Evolutionary conservation across 2,888 invertebrate species (phyloP).

Genomic region (Campoplex nolae): DNA sequence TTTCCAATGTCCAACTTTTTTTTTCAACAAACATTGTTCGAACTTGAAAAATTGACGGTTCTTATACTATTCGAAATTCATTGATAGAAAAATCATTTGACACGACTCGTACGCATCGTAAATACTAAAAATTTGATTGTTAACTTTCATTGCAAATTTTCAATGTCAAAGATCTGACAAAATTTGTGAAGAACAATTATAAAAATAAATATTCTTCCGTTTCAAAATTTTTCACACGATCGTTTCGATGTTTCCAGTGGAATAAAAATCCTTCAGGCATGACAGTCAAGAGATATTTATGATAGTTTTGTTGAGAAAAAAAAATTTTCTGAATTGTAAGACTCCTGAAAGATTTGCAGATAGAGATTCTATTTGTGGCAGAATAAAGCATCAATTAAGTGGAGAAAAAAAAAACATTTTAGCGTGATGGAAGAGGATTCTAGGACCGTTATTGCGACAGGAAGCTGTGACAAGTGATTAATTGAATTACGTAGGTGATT

Average conservation of each 20-base stretch:
- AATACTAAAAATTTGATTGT: background rate
- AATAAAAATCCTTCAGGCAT: conserved; percentile 14
- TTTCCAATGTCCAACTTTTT: background rate
- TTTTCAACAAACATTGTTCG: background rate
- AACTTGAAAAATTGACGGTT: background rate
- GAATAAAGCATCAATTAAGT: conserved; percentile 34
- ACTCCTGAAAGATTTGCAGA: background rate
- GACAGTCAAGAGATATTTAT: background rate
- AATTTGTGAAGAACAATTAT: too few relatives aligned
- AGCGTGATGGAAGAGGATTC: conserved; percentile 7
- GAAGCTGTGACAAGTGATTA: conserved; percentile 40
- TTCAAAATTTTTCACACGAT: background rate
- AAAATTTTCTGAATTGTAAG: conserved; percentile 16
- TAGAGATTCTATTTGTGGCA: conserved; percentile 6
- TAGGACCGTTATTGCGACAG: conserved; percentile 22
- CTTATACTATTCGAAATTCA: background rate
- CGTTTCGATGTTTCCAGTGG: background rate
- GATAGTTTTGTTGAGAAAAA: background rate
- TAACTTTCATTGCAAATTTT: background rate
- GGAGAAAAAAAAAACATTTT: background rate
- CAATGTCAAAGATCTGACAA: background rate
- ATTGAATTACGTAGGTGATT: conserved; percentile 24
- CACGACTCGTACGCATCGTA: background rate
- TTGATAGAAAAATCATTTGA: background rate
- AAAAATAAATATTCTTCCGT: too few relatives aligned